phyloP scores from a whole-genome alignment of 2,888 invertebrate genomes.

The Zeuzera pyrina region DNA sequence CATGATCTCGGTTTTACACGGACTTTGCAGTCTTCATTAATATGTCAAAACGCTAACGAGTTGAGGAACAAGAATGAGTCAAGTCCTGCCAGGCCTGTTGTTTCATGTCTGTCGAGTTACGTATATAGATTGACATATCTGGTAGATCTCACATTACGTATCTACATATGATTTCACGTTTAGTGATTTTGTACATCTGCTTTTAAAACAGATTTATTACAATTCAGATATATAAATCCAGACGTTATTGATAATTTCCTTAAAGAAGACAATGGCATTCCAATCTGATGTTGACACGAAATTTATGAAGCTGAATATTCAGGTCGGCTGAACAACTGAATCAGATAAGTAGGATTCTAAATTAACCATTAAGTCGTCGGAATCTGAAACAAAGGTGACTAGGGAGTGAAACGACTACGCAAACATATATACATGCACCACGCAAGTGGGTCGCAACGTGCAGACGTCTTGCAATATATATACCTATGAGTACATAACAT shows the following conservation, averaged over 20 bases:
- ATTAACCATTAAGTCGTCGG: conserved; percentile 53
- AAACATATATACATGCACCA: conserved; percentile 41
- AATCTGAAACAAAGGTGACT: conserved; percentile 55
- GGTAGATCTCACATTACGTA: conserved; percentile 29
- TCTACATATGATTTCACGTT: conserved; percentile 24
- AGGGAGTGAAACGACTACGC: conserved; percentile 49
- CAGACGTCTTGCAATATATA: no score
- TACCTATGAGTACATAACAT: no score
- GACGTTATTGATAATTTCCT: conserved; percentile 24
- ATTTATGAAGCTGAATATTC: conserved; percentile 58
- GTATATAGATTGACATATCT: conserved; percentile 27
- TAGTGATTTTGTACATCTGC: conserved; percentile 20
- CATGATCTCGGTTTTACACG: conserved; percentile 21
- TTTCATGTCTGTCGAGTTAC: conserved; percentile 28
- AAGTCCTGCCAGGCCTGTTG: conserved; percentile 23
- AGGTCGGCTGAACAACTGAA: conserved; percentile 61
- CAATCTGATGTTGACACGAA: conserved; percentile 38
- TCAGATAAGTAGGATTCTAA: conserved; percentile 59
- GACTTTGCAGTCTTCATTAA: conserved; percentile 34
- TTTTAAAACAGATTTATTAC: conserved; percentile 14
- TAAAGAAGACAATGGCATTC: conserved; percentile 47
- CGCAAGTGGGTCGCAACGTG: conserved; percentile 45
- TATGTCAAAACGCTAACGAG: conserved; percentile 28
- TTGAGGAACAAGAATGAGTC: conserved; percentile 8
- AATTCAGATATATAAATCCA: conserved; percentile 10